phyloP scores from a whole-genome alignment of 1,140 invertebrate species.

The Matsumurasca onukii region DNA sequence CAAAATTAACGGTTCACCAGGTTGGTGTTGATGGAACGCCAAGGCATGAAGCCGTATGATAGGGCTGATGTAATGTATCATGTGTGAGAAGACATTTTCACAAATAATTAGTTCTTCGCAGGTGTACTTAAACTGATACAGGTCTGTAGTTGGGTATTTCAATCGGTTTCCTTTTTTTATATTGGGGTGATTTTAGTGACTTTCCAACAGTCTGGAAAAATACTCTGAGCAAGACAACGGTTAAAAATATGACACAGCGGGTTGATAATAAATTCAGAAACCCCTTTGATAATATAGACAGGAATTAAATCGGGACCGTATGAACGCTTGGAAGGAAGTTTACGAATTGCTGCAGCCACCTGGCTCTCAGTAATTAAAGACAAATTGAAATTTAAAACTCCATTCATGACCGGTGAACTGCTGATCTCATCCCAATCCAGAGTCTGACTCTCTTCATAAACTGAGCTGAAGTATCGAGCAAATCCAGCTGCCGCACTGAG shows the following conservation, averaged over 20 bases:
- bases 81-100: slow-evolving; percentile 9
- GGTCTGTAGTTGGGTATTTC: neutral
- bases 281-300: slow-evolving; percentile 17
- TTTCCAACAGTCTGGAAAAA: slow-evolving; percentile 1
- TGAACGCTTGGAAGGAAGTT: slow-evolving; percentile 21
- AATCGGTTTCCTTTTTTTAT: neutral
- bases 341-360: neutral
- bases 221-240: neutral
- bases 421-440: no score
- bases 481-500: no score
- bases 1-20: neutral
- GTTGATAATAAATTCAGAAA: neutral
- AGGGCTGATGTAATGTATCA: neutral
- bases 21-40: neutral
- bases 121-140: neutral
- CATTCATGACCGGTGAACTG: no score
- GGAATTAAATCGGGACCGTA: slow-evolving; percentile 15
- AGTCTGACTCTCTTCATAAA: neutral
- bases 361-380: neutral
- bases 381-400: no score
- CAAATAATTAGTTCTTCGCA: neutral
- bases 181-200: slow-evolving; percentile 13
- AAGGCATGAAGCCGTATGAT: neutral
- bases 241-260: slow-evolving; percentile 18
- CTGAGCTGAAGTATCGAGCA: no score